phyloP scores from a whole-genome alignment of 2,113 vertebrate species.

The Salvelinus namaycush region DNA sequence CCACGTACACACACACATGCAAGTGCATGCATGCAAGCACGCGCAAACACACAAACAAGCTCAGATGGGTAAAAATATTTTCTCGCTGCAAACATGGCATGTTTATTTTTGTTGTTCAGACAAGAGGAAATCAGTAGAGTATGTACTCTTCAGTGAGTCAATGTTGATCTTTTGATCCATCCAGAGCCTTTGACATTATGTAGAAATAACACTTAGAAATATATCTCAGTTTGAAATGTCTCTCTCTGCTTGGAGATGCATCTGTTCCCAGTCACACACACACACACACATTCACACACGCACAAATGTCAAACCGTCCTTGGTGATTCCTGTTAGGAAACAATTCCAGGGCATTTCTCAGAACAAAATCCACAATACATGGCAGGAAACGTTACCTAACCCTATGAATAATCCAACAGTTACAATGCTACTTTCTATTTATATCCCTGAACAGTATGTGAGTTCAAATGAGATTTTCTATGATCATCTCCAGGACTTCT shows the following conservation, averaged over 20 bases:
- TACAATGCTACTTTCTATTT: too few relatives aligned
- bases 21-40: neutral
- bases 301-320: neutral
- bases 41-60: neutral
- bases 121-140: too few relatives aligned
- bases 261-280: neutral
- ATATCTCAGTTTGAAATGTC: neutral
- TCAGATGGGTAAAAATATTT: neutral
- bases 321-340: too few relatives aligned
- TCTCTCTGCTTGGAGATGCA: neutral
- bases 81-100: too few relatives aligned
- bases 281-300: neutral
- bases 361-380: too few relatives aligned
- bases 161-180: neutral
- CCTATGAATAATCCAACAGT: too few relatives aligned
- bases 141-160: neutral
- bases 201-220: neutral
- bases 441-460: too few relatives aligned
- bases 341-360: too few relatives aligned
- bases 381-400: too few relatives aligned
- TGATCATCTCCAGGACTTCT: too few relatives aligned
- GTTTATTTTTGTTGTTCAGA: too few relatives aligned
- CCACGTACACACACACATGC: neutral
- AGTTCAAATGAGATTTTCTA: too few relatives aligned
- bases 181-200: neutral